These are phyloP conservation scores for Metopolophium dirhodum DNA, from an alignment of 1,140 invertebrate genomes.

Conservation along the genomic window DNA sequence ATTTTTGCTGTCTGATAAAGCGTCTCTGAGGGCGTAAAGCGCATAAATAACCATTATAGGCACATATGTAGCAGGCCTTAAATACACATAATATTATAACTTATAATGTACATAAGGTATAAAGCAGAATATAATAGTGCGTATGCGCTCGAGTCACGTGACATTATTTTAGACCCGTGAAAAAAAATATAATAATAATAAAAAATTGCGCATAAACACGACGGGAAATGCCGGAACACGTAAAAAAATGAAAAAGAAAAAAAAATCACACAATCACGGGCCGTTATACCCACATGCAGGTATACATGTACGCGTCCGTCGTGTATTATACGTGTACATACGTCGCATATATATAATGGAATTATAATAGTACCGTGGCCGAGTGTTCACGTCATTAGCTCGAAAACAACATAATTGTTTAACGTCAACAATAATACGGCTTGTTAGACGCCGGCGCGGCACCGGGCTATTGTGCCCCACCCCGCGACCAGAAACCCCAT, in stretches of 20 bases:
- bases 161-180: background rate
- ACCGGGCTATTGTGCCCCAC: background rate
- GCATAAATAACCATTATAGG: no score
- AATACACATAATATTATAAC: background rate
- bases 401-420: conserved; percentile 47
- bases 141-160: background rate
- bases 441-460: background rate
- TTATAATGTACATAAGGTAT: no score
- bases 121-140: background rate
- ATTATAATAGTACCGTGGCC: conserved; percentile 20
- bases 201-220: background rate
- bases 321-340: background rate
- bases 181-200: background rate
- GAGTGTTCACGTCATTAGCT: conserved; percentile 29
- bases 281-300: background rate
- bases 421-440: conserved; percentile 35
- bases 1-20: background rate
- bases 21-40: background rate
- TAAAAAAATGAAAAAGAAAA: background rate
- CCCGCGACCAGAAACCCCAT: background rate
- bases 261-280: background rate
- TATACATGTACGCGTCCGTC: background rate
- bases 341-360: background rate
- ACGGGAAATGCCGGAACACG: conserved; percentile 3
- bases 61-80: background rate